Evolutionary conservation across 2,888 invertebrate genomes (phyloP).

Genomic region (Drosophila ustulata): DNA sequence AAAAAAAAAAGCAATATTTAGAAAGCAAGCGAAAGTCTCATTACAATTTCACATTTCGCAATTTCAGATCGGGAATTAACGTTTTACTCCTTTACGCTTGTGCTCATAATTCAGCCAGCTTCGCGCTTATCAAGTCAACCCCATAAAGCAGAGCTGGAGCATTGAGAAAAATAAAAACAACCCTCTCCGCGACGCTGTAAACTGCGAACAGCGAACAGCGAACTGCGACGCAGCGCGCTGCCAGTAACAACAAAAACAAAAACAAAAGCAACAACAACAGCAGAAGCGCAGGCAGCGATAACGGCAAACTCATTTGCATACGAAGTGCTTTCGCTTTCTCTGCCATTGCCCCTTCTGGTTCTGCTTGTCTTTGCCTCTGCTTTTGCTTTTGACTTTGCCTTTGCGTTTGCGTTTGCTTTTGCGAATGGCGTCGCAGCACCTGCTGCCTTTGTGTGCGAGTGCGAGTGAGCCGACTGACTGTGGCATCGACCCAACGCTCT

Average conservation of each 20-base stretch:
- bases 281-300: slow-evolving; percentile 58
- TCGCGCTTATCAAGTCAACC: slow-evolving; percentile 63
- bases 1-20: slow-evolving; percentile 16
- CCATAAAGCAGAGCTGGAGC: slow-evolving; percentile 13
- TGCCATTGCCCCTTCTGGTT: background rate
- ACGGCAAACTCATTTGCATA: slow-evolving; percentile 78
- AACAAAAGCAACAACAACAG: background rate
- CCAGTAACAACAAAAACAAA: slow-evolving; percentile 18
- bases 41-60: slow-evolving; percentile 56
- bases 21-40: slow-evolving; percentile 38
- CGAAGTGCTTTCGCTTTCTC: slow-evolving; percentile 77
- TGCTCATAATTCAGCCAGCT: slow-evolving; percentile 58
- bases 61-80: slow-evolving; percentile 5
- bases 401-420: slow-evolving; percentile 41
- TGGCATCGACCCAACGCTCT: slow-evolving; percentile 23
- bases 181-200: slow-evolving; percentile 54
- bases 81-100: slow-evolving; percentile 45
- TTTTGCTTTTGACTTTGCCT: slow-evolving; percentile 13
- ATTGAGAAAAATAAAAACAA: slow-evolving; percentile 53
- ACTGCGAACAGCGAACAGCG: too few relatives aligned
- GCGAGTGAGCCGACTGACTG: slow-evolving; percentile 17
- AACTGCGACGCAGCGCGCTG: slow-evolving; percentile 37
- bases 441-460: slow-evolving; percentile 51
- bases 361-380: slow-evolving; percentile 30
- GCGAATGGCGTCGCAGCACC: slow-evolving; percentile 75